Percentiles rank a stretch among this genome's conserved stretches.
These are phyloP conservation scores for Emys orbicularis DNA, from an alignment of 2,797 vertebrate genomes.

Conservation along the genomic window DNA sequence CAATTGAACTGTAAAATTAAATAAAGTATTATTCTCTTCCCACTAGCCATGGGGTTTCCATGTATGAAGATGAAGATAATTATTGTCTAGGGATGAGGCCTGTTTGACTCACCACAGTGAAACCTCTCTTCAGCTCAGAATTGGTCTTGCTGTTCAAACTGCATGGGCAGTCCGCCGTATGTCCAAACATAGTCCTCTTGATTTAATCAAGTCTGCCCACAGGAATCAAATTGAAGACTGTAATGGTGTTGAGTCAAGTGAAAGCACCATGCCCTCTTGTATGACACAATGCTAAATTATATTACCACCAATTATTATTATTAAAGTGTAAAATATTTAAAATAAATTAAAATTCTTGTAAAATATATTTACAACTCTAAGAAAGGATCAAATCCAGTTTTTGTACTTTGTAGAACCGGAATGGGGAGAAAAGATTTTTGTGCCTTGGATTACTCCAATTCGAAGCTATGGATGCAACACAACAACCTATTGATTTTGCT, in stretches of 20 bases:
- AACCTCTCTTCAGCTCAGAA: not conserved
- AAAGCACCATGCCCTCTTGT: not conserved
- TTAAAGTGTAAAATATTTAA: not conserved
- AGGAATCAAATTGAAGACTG: not conserved
- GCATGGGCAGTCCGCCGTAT: not conserved
- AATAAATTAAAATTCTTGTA: not conserved
- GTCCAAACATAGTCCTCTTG: not conserved
- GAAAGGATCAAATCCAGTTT: not conserved
- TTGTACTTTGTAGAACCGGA: not conserved
- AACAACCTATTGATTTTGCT: not conserved
- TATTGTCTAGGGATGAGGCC: not conserved
- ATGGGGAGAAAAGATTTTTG: rapidly evolving
- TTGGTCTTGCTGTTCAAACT: not conserved
- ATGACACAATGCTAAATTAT: rapidly evolving
- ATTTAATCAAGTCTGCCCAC: not conserved
- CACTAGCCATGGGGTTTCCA: not conserved
- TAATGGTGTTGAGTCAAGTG: not conserved
- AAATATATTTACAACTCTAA: not conserved
- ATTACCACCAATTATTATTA: not conserved
- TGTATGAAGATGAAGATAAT: not conserved
- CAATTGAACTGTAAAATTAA: conserved; percentile 47
- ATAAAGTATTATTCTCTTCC: not conserved
- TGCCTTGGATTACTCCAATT: not conserved
- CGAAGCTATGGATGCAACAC: not conserved
- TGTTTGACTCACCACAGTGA: not conserved